Percentiles rank a stretch among this genome's conserved stretches.
Conservation (phyloP, 1,140 invertebrate species). For the Brachionus calyciflorus region DNA sequence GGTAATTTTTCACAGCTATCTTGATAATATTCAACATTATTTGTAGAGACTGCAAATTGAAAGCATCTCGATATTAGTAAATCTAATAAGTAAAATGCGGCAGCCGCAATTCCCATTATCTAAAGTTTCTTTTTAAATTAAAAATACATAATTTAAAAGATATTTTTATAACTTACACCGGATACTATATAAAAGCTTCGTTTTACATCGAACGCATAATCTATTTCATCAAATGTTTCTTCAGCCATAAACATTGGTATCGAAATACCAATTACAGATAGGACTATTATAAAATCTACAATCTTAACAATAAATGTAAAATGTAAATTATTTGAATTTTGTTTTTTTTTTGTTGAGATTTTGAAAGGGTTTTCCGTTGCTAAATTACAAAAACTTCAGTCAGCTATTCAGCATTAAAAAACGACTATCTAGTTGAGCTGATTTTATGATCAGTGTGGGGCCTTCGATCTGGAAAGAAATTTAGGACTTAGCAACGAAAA, state of each 20-base stretch:
- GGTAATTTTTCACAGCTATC: too few species aligned
- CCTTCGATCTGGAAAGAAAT: too few species aligned
- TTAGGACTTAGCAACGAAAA: too few species aligned
- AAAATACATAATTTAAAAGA: too few species aligned
- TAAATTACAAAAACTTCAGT: too few species aligned
- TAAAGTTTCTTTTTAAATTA: not conserved
- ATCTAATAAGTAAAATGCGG: constrained; percentile 1
- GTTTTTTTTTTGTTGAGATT: not conserved
- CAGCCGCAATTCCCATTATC: not conserved
- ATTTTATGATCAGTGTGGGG: too few species aligned
- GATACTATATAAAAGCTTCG: not conserved
- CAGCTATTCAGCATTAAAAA: too few species aligned
- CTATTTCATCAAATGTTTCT: not conserved
- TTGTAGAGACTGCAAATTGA: not conserved
- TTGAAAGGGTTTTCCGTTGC: not conserved
- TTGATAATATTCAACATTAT: not conserved
- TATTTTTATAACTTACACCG: not conserved
- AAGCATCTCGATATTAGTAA: constrained; percentile 10
- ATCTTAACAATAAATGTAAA: not conserved
- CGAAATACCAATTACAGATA: not conserved
- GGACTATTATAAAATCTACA: not conserved
- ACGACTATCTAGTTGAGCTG: too few species aligned
- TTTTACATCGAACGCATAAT: not conserved
- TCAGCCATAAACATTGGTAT: not conserved
- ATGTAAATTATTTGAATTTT: not conserved